These are phyloP conservation scores for Hecatera dysodea DNA, from an alignment of 2,888 invertebrate species.

Conservation along the genomic window DNA sequence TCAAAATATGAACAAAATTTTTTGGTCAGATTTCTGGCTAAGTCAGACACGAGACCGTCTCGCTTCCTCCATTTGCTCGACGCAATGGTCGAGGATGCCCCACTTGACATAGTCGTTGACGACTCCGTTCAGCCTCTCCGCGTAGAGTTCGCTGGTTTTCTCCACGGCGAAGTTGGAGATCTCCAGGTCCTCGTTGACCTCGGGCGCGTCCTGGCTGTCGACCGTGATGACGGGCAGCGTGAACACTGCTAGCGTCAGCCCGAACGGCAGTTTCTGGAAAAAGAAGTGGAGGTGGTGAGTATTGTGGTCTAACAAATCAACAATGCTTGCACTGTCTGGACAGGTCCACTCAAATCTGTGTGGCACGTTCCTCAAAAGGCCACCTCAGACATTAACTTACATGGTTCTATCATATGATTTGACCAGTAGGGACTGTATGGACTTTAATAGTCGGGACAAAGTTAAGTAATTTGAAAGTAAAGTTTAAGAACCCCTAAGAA, in stretches of 20 bases:
- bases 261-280: slow-evolving; percentile 74
- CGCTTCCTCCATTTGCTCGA: too few species aligned
- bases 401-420: too few species aligned
- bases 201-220: slow-evolving; percentile 71
- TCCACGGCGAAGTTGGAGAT: slow-evolving; percentile 64
- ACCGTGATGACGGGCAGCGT: slow-evolving; percentile 73
- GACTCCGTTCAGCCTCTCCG: slow-evolving; percentile 75
- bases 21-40: slow-evolving; percentile 2
- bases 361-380: too few species aligned
- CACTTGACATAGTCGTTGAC: slow-evolving; percentile 75
- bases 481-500: too few species aligned
- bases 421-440: too few species aligned
- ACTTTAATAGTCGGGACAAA: too few species aligned
- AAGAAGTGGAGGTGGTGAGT: neutral
- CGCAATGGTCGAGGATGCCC: slow-evolving; percentile 57
- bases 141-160: slow-evolving; percentile 70
- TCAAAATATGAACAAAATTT: neutral
- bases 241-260: slow-evolving; percentile 69
- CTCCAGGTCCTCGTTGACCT: slow-evolving; percentile 62
- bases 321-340: too few species aligned
- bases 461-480: too few species aligned
- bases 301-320: neutral
- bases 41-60: neutral
- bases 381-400: too few species aligned
- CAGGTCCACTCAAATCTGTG: too few species aligned